Percentiles rank a stretch among this genome's conserved stretches.
Evolutionary conservation across 2,113 vertebrate genomes (phyloP).

Genomic region (Nerophis lumbriciformis): DNA sequence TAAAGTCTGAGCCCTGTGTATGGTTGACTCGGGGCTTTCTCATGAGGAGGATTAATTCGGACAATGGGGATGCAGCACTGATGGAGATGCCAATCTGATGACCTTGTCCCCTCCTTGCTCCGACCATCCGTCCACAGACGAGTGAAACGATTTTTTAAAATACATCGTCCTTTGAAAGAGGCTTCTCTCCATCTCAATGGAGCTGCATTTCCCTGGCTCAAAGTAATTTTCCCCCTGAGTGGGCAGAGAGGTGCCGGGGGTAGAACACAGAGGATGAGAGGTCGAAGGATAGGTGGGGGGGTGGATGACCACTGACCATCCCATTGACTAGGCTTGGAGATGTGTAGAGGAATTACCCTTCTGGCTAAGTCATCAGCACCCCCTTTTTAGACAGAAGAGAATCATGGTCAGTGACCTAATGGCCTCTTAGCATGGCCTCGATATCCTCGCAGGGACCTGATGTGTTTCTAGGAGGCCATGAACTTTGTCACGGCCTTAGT

Average conservation of each 20-base stretch:
- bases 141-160: conserved; percentile 60
- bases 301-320: conserved; percentile 55
- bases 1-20: conserved; percentile 35
- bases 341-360: conserved; percentile 68
- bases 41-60: conserved; percentile 48
- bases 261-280: conserved; percentile 28
- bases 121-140: conserved; percentile 31
- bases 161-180: conserved; percentile 54
- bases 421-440: conserved; percentile 21
- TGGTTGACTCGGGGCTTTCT: conserved; percentile 54
- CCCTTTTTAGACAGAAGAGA: conserved; percentile 24
- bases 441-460: conserved; percentile 19
- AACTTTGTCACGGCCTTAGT: conserved; percentile 31
- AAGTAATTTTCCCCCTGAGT: conserved; percentile 62
- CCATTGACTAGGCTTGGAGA: conserved; percentile 48
- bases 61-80: conserved; percentile 61
- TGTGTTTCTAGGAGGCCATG: conserved; percentile 32
- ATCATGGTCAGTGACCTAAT: conserved; percentile 38
- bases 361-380: conserved; percentile 22
- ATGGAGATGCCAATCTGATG: conserved; percentile 62
- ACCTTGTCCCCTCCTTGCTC: conserved; percentile 57
- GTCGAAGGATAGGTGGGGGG: conserved; percentile 47
- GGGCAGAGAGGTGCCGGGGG: conserved; percentile 51
- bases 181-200: conserved; percentile 59
- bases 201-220: conserved; percentile 38